Percentiles rank a stretch among this genome's conserved stretches.
Evolutionary conservation across 1,140 invertebrate species (phyloP).

Genomic region (Portunus trituberculatus): DNA sequence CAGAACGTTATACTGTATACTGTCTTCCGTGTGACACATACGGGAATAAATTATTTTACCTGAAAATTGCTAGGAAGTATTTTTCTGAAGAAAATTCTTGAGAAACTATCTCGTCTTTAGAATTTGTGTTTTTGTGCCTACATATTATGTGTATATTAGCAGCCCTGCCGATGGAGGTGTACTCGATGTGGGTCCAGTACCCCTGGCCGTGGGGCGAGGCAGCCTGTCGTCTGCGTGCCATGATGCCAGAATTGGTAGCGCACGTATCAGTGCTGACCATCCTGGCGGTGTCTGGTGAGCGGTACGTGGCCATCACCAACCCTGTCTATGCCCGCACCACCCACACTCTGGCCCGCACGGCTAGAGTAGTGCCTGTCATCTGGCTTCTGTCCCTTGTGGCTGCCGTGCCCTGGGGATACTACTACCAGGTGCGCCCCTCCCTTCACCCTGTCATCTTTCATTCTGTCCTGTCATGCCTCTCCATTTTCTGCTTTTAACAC

Average conservation of each 20-base stretch:
- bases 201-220: slow-evolving; percentile 82
- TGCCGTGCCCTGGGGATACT: slow-evolving; percentile 62
- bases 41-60: too few species aligned
- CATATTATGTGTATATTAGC: background rate
- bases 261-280: slow-evolving; percentile 78
- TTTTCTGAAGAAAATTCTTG: too few species aligned
- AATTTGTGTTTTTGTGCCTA: background rate
- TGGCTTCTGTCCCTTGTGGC: slow-evolving; percentile 60
- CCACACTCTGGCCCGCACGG: slow-evolving; percentile 61
- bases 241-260: slow-evolving; percentile 80
- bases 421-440: slow-evolving; percentile 50
- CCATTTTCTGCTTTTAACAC: background rate
- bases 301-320: slow-evolving; percentile 70
- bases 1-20: too few species aligned
- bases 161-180: slow-evolving; percentile 76
- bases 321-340: slow-evolving; percentile 70
- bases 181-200: slow-evolving; percentile 82
- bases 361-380: slow-evolving; percentile 62
- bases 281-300: slow-evolving; percentile 68
- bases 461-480: background rate
- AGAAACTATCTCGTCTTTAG: background rate
- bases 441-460: background rate
- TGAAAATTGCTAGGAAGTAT: too few species aligned
- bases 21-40: too few species aligned
- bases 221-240: slow-evolving; percentile 81